Conservation (phyloP, 30 jellyfish, hydroid and myxozoan species). For the Cassiopea xamachana region DNA sequence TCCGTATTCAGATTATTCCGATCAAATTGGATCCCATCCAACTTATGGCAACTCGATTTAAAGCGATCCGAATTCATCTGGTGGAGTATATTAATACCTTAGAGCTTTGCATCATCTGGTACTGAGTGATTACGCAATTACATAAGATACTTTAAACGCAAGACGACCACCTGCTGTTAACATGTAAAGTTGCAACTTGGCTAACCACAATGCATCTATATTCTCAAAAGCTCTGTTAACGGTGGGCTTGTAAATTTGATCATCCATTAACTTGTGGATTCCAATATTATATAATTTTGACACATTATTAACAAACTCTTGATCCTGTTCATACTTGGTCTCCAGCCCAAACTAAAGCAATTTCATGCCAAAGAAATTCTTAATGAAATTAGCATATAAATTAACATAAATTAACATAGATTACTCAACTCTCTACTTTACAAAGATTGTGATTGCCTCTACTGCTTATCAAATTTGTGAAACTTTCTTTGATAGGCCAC, state of each 20-base stretch:
- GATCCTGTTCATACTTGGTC: conserved; percentile 12
- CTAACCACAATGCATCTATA: conserved; percentile 16
- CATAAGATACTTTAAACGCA: conserved; percentile 5
- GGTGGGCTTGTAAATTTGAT: conserved; percentile 17
- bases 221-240: conserved; percentile 21
- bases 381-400: background rate
- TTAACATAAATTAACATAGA: background rate
- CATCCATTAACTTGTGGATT: conserved; percentile 4
- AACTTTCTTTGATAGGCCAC: no score
- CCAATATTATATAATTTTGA: background rate
- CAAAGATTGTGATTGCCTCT: no score
- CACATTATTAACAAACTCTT: conserved; percentile 20
- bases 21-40: no score
- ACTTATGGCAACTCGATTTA: background rate
- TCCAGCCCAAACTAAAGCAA: background rate
- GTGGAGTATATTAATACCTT: background rate
- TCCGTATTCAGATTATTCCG: no score
- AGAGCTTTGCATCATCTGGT: background rate
- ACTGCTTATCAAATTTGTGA: no score
- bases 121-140: background rate
- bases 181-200: conserved; percentile 14
- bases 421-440: no score
- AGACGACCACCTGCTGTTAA: conserved; percentile 15
- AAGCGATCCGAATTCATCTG: background rate
- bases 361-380: background rate